These are phyloP conservation scores for Argynnis bischoffii DNA, from an alignment of 2,888 invertebrate genomes.

Conservation along the genomic window DNA sequence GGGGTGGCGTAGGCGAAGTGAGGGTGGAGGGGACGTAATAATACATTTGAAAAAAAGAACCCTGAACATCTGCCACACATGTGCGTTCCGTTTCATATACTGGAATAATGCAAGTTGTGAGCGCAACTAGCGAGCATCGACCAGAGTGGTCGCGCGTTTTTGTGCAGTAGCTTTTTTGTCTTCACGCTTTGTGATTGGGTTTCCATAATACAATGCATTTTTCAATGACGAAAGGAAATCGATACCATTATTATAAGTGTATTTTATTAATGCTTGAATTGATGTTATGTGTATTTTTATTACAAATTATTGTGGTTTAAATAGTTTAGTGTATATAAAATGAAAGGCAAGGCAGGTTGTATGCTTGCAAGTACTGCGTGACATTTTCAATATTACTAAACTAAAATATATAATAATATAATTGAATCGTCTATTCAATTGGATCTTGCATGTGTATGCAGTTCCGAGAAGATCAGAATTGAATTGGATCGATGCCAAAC, in stretches of 20 bases:
- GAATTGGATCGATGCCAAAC: slow-evolving; percentile 67
- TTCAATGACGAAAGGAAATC: slow-evolving; percentile 69
- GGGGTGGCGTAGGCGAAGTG: slow-evolving; percentile 54
- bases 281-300: no score
- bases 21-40: slow-evolving; percentile 64
- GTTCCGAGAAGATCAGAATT: slow-evolving; percentile 67
- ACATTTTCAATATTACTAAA: slow-evolving; percentile 16
- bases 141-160: slow-evolving; percentile 56
- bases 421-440: slow-evolving; percentile 24
- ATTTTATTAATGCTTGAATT: slow-evolving; percentile 27
- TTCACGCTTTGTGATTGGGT: slow-evolving; percentile 75
- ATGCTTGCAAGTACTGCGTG: neutral
- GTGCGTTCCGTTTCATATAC: slow-evolving; percentile 70
- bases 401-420: slow-evolving; percentile 29
- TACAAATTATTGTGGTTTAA: no score
- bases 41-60: slow-evolving; percentile 75
- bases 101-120: slow-evolving; percentile 75
- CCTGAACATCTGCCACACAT: slow-evolving; percentile 80
- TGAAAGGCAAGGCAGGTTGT: no score
- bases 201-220: slow-evolving; percentile 70
- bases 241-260: slow-evolving; percentile 49
- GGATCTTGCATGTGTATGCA: slow-evolving; percentile 45
- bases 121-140: slow-evolving; percentile 60
- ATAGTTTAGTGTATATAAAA: no score
- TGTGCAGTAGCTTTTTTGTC: slow-evolving; percentile 72